A percentile compares a stretch with the other conserved stretches of the same genome.
Conservation (phyloP, 2,797 vertebrate genomes). For the Falco concolor region DNA sequence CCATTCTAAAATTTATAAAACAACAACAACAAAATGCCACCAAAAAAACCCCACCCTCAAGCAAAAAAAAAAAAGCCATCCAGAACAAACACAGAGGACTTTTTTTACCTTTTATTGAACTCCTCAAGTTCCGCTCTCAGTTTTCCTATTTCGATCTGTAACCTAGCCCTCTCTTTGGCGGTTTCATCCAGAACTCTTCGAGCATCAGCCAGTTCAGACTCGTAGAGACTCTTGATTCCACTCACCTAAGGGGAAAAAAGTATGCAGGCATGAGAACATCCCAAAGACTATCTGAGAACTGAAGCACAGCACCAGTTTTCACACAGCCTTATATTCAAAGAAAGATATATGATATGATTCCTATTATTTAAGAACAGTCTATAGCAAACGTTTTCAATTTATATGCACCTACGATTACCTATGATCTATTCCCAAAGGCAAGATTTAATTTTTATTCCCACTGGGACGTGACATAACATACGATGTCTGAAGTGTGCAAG, state of each 20-base stretch:
- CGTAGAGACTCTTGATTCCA: constrained; percentile 89
- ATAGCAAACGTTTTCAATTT: background rate
- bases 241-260: constrained; percentile 76
- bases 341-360: background rate
- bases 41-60: too few relatives aligned
- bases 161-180: constrained; percentile 84
- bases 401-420: background rate
- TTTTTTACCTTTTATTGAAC: constrained; percentile 79
- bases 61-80: too few relatives aligned
- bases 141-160: constrained; percentile 94
- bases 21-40: background rate
- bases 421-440: background rate
- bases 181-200: constrained; percentile 93
- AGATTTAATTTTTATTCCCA: background rate
- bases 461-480: background rate
- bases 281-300: background rate
- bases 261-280: background rate
- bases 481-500: background rate
- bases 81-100: background rate
- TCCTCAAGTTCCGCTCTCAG: constrained; percentile 88
- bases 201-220: constrained; percentile 91
- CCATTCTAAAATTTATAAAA: background rate
- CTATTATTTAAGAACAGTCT: background rate
- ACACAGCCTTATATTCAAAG: background rate
- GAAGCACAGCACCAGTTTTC: background rate